Conservation (phyloP, 2,113 vertebrate genomes). For the Coptodon rendalli region DNA sequence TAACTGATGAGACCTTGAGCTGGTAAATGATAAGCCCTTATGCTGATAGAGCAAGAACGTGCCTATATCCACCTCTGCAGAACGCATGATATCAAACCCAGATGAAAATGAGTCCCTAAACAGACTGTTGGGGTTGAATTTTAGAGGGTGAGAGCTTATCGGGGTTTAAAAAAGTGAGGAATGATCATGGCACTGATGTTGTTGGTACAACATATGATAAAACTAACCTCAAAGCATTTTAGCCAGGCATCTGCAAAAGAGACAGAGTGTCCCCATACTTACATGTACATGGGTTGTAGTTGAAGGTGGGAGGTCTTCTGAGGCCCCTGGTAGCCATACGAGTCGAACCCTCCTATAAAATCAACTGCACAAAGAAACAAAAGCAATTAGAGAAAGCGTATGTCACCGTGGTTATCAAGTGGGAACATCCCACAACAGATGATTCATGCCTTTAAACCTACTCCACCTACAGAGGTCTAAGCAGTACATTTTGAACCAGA, state of each 20-base stretch:
- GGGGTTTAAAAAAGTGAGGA: not conserved
- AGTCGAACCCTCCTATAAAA: conserved; percentile 99
- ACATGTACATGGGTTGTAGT: conserved; percentile 99
- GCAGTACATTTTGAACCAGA: not conserved
- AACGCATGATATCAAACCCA: not conserved
- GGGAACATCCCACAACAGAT: conserved; percentile 8
- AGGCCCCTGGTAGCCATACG: conserved; percentile 98
- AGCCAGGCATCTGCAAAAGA: not conserved
- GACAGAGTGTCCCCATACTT: conserved; percentile 65
- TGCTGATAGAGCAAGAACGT: not conserved
- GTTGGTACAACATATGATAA: not conserved
- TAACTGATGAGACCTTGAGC: conserved; percentile 21
- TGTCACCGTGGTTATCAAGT: not conserved
- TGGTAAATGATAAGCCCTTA: conserved; percentile 7
- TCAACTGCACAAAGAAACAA: conserved; percentile 79
- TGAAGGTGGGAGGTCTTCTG: conserved; percentile 99
- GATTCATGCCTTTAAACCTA: conserved; percentile 13
- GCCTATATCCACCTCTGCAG: not conserved
- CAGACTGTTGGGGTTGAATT: not conserved
- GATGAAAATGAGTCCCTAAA: not conserved
- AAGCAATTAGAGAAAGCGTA: conserved; percentile 12
- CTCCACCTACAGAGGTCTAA: conserved; percentile 7
- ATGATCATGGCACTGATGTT: not conserved
- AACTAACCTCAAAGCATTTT: not conserved
- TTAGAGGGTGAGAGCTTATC: not conserved